phyloP scores from a whole-genome alignment of 2,888 invertebrate species.

The Volucella inflata region DNA sequence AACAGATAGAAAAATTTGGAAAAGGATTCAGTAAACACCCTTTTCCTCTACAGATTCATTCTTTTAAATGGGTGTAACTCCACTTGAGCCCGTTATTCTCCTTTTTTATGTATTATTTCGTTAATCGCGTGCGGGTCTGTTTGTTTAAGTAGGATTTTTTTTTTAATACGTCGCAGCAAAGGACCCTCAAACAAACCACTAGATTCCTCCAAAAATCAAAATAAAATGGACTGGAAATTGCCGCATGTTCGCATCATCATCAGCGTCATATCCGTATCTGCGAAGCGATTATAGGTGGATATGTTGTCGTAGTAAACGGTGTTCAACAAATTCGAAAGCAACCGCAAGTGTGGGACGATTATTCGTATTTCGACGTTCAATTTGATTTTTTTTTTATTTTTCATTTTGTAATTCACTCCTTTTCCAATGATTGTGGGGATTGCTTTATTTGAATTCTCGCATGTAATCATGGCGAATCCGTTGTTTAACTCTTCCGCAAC shows the following conservation, averaged over 20 bases:
- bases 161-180: slow-evolving; percentile 48
- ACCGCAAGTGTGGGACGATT: slow-evolving; percentile 58
- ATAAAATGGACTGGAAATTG: slow-evolving; percentile 71
- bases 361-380: slow-evolving; percentile 55
- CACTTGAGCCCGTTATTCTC: slow-evolving; percentile 53
- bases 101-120: slow-evolving; percentile 45
- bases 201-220: slow-evolving; percentile 69
- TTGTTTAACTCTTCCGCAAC: slow-evolving; percentile 18
- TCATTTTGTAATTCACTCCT: slow-evolving; percentile 20
- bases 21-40: slow-evolving; percentile 31
- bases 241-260: slow-evolving; percentile 66
- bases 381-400: slow-evolving; percentile 47
- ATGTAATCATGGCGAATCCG: slow-evolving; percentile 65
- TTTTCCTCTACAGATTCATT: slow-evolving; percentile 6
- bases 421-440: slow-evolving; percentile 55
- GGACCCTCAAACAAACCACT: slow-evolving; percentile 59
- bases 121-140: slow-evolving; percentile 70
- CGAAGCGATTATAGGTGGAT: slow-evolving; percentile 51
- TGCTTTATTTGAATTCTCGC: slow-evolving; percentile 57
- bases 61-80: slow-evolving; percentile 39
- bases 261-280: slow-evolving; percentile 18
- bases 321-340: slow-evolving; percentile 62
- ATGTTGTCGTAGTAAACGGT: slow-evolving; percentile 48
- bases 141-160: slow-evolving; percentile 68
- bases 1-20: slow-evolving; percentile 47